A percentile compares a stretch with the other conserved stretches of the same genome.
Conservation (phyloP, 2,888 invertebrate species). For the Drosophila parthenogenetica region DNA sequence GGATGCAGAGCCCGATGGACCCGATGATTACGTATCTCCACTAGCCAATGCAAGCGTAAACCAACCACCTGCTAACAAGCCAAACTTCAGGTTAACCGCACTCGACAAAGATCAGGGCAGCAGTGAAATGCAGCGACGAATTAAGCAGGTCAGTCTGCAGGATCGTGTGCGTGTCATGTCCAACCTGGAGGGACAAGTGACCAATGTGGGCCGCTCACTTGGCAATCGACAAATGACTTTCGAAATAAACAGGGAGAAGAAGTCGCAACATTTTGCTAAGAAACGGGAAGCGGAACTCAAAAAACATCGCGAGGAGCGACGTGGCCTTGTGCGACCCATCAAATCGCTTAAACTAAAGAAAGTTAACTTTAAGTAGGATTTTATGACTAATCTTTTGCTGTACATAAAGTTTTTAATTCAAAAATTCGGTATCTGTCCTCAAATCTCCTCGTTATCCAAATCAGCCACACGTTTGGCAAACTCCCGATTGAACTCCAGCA, state of each 20-base stretch:
- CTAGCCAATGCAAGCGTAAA: constrained; percentile 31
- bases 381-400: constrained; percentile 9
- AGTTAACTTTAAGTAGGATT: constrained; percentile 82
- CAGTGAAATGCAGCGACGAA: constrained; percentile 56
- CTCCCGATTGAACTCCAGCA: constrained; percentile 19
- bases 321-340: constrained; percentile 87
- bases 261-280: constrained; percentile 86
- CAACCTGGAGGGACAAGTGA: constrained; percentile 83
- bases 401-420: constrained; percentile 50
- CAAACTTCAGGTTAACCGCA: constrained; percentile 87
- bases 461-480: constrained; percentile 27
- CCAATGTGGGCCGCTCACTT: constrained; percentile 87
- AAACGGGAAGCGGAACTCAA: constrained; percentile 87
- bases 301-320: constrained; percentile 90
- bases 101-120: constrained; percentile 86
- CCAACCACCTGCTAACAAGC: constrained; percentile 25
- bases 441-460: constrained; percentile 4
- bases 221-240: constrained; percentile 94
- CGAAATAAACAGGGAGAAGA: constrained; percentile 87
- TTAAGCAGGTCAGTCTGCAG: constrained; percentile 86
- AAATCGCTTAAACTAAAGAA: constrained; percentile 85
- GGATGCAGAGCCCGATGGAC: constrained; percentile 61
- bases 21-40: constrained; percentile 35
- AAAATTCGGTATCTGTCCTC: constrained; percentile 14
- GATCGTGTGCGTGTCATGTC: constrained; percentile 89